A percentile compares a stretch with the other conserved stretches of the same genome.
phyloP scores from a whole-genome alignment of 1,140 invertebrate species.

The Drosophila grimshawi region DNA sequence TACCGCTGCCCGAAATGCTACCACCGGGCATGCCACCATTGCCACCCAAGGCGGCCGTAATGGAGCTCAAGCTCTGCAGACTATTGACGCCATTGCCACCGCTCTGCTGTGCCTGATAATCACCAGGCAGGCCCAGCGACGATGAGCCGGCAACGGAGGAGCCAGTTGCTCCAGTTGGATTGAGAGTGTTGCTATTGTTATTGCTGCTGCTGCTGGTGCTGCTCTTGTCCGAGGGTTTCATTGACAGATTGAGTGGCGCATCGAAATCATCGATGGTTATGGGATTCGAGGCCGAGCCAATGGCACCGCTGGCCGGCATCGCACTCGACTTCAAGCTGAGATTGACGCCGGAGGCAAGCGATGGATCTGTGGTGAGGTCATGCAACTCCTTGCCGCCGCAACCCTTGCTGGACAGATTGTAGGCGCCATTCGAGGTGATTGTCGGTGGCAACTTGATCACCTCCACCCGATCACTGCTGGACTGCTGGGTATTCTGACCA shows the following conservation, averaged over 20 bases:
- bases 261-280: conserved; percentile 87
- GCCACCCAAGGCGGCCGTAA: conserved; percentile 80
- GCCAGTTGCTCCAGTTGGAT: conserved; percentile 5
- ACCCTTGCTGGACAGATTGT: conserved; percentile 81
- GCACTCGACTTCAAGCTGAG: conserved; percentile 70
- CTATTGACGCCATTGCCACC: conserved; percentile 55
- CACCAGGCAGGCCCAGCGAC: conserved; percentile 46
- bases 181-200: neutral
- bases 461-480: conserved; percentile 88
- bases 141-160: conserved; percentile 30
- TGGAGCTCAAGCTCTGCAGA: conserved; percentile 83
- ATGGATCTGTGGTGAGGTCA: conserved; percentile 68
- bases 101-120: conserved; percentile 53
- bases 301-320: conserved; percentile 66
- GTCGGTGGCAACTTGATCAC: conserved; percentile 90
- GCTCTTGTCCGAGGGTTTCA: conserved; percentile 88
- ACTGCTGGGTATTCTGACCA: conserved; percentile 39
- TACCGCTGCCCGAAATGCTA: conserved; percentile 69
- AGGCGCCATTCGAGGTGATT: conserved; percentile 83
- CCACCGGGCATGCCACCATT: conserved; percentile 70
- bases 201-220: conserved; percentile 11
- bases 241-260: conserved; percentile 91
- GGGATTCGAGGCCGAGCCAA: conserved; percentile 81
- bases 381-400: conserved; percentile 66
- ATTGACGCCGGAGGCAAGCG: conserved; percentile 67